A percentile compares a stretch with the other conserved stretches of the same genome.
phyloP scores from a whole-genome alignment of 2,888 invertebrate genomes.

The Nomada fabriciana region DNA sequence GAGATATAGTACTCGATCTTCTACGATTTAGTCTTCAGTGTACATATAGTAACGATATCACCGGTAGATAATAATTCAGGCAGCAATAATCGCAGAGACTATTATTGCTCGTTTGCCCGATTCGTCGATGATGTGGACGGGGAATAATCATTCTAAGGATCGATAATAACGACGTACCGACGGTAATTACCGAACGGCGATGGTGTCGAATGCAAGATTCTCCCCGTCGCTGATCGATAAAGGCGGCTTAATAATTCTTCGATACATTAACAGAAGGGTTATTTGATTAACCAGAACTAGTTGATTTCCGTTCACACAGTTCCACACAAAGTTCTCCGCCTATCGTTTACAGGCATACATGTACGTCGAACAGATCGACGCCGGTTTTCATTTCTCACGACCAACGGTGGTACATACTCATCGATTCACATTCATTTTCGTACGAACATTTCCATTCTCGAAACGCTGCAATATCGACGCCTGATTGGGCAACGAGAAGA shows the following conservation, averaged over 20 bases:
- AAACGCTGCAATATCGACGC: neutral
- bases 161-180: constrained; percentile 55
- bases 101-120: constrained; percentile 60
- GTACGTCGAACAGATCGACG: constrained; percentile 37
- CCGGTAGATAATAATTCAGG: constrained; percentile 54
- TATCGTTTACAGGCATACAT: constrained; percentile 36
- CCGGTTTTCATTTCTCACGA: constrained; percentile 34
- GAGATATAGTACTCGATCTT: constrained; percentile 24
- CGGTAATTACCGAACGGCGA: constrained; percentile 48
- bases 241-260: constrained; percentile 53
- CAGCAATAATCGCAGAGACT: constrained; percentile 57
- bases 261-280: constrained; percentile 37
- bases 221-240: constrained; percentile 51
- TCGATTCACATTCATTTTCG: neutral
- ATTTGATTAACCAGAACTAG: constrained; percentile 22
- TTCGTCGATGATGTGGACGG: constrained; percentile 59
- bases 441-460: neutral
- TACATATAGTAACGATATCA: constrained; percentile 55
- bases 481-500: constrained; percentile 3
- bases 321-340: neutral
- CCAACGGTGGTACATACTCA: neutral
- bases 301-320: constrained; percentile 26
- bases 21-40: constrained; percentile 55
- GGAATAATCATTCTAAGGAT: constrained; percentile 55
- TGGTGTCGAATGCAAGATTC: constrained; percentile 41